Evolutionary conservation across 2,888 invertebrate species (phyloP), one percentile per base, ranked within the genome.

Genomic region (Mesochorus sp.): DNA sequence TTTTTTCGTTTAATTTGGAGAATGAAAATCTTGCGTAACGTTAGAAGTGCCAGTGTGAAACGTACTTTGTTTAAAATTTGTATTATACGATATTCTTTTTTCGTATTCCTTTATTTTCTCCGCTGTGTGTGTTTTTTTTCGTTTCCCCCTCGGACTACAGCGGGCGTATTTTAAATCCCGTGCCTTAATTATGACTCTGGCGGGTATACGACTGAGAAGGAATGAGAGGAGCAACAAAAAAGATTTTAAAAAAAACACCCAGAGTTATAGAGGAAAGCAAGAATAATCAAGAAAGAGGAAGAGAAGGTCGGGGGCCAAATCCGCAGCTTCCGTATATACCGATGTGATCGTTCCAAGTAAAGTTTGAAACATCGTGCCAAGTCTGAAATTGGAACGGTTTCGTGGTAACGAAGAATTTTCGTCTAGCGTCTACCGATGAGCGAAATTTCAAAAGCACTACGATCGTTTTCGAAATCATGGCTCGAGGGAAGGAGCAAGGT

Each of bases 381-480:
- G 59, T 78, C 70, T 71, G 70, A 51, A 64, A 70, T 68, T 74
- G 62, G 59, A 49, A 78, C 49, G 47, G 64, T 74, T 74, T 74
- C 59, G 74, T 59, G 70, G 74, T 71, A 78, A 71, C 59, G 74
- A 74, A 66, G 64, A 66, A 70, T 71, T 64, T 55, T 62, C 57
- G 34, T 59, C 28, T 37, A 24, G 37, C 19, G 44, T 67, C 8
- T 31, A 8, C 51, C 59, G 26, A n/a, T 8, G 12, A 39, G 6
- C 34, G 31, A 57, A 21, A 66, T 26, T 37, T 31, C 31, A 51
- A 62, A 34, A 62, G 62, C 28, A 17, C 1, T 12, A 2, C 26
- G 55, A 19, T 14, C 37, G 49, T 62, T 64, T 66, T 78, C 51
- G 64, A 70, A 70, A 64, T 34, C 37, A 39, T 34, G 37, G 34